These are phyloP conservation scores for Phyto melanocephala DNA, from an alignment of 2,888 invertebrate genomes.

Conservation along the genomic window DNA sequence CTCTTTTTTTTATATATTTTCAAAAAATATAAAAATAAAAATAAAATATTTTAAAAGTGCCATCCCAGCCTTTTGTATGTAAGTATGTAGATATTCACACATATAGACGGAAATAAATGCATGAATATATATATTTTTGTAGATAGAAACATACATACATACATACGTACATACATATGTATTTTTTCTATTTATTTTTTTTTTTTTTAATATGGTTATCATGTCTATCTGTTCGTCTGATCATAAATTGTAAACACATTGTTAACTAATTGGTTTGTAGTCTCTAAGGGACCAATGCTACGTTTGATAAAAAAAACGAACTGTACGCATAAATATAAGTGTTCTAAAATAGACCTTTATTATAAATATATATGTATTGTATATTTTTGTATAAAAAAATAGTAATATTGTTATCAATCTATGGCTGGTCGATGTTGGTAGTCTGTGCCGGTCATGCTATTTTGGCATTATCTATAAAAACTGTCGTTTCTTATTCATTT, in stretches of 20 bases:
- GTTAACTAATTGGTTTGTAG: constrained; percentile 52
- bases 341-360: constrained; percentile 23
- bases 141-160: too few relatives aligned
- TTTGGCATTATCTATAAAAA: too few relatives aligned
- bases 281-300: constrained; percentile 54
- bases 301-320: neutral
- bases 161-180: too few relatives aligned
- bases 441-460: too few relatives aligned
- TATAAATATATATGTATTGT: too few relatives aligned
- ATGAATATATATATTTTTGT: constrained; percentile 46
- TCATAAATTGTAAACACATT: constrained; percentile 49
- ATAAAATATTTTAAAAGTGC: too few relatives aligned
- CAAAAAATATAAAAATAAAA: neutral
- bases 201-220: neutral
- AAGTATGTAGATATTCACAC: too few relatives aligned
- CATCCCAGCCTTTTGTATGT: constrained; percentile 20
- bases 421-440: too few relatives aligned
- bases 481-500: too few relatives aligned
- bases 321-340: constrained; percentile 8
- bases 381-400: too few relatives aligned
- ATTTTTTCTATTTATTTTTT: neutral
- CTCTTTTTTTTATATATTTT: neutral
- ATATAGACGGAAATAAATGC: constrained; percentile 50
- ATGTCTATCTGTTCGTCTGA: neutral
- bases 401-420: too few relatives aligned